phyloP scores from a whole-genome alignment of 2,888 invertebrate species.

The Limenitis arthemis region DNA sequence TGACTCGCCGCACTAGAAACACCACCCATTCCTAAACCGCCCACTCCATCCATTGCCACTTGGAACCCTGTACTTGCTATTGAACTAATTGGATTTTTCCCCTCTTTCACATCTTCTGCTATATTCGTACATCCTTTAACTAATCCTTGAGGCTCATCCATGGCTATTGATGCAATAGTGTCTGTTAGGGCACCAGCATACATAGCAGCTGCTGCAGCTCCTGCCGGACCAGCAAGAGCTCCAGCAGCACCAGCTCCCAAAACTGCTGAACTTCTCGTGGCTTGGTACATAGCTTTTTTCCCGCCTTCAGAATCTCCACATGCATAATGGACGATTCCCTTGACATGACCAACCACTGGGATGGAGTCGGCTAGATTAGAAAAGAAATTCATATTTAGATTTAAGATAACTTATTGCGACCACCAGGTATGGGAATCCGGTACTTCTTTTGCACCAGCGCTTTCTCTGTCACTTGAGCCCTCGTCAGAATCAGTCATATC shows the following conservation, averaged over 20 bases:
- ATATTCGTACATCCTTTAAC: not conserved
- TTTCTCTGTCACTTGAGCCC: not conserved
- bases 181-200: not conserved
- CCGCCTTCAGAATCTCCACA: not conserved
- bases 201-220: not conserved
- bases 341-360: not conserved
- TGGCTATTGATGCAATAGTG: not conserved
- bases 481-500: not conserved
- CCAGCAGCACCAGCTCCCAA: not conserved
- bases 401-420: not conserved
- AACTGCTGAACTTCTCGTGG: not conserved
- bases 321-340: not conserved
- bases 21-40: not conserved
- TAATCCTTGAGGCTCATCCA: not conserved
- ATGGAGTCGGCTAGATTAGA: not conserved
- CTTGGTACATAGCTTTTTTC: not conserved
- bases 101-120: not conserved
- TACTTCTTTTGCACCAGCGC: not conserved
- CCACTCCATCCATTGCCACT: not conserved
- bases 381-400: not conserved
- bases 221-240: not conserved
- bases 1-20: not conserved
- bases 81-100: not conserved
- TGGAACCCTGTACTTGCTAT: not conserved
- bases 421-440: not conserved